Evolutionary conservation across 1,140 invertebrate genomes (phyloP), one percentile per base, ranked within the genome.

Genomic region (Macrostomum lignano): DNA sequence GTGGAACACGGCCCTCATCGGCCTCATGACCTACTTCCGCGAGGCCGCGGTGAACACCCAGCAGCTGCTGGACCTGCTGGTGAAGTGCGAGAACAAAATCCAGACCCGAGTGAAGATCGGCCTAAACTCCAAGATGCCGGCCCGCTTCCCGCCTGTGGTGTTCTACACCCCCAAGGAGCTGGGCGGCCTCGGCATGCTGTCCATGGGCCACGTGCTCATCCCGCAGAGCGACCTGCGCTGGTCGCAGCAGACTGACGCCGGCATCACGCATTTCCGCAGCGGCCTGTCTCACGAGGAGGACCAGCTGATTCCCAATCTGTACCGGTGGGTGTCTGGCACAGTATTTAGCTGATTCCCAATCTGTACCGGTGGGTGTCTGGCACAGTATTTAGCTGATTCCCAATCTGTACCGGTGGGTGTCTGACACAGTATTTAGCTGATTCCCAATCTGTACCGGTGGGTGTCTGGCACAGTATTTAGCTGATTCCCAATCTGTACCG

Each of bases 231-330:
- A 68, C 55, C 44, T 68, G 5, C 42, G 65, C 17, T 98, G 91
- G 91, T 94, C 84, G 9, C 94, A 96, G 50, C 91, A 98, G 64
- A 96, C 88, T 0, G 91, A 98, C 57, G 79, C 93, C 19, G 88
- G 88, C 31, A 94, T 98, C 38, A 98, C 91, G 10, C 91, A 98
- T 61, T 98, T 96, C 67, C 67, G 91, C 14, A 94, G 86, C 1
- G 88, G 91, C 45, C 96, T 98, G 86, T 88, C 77, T 25, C 91
- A 98, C 52, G 88, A 96, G 49, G 84, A 96, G 55, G 91, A 98
- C 67, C 86, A 96, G 58, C 65, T 96, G 3, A 98, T 98, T 56
- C 91, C 91, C n/a, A 98, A 98, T 61, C 68, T 98, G 49, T 98
- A 96, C 60, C 72, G 88, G 39, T 64, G 24, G 7, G 7, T 31